Conservation (phyloP, 1,140 invertebrate species). For the Drosophila lowei region DNA sequence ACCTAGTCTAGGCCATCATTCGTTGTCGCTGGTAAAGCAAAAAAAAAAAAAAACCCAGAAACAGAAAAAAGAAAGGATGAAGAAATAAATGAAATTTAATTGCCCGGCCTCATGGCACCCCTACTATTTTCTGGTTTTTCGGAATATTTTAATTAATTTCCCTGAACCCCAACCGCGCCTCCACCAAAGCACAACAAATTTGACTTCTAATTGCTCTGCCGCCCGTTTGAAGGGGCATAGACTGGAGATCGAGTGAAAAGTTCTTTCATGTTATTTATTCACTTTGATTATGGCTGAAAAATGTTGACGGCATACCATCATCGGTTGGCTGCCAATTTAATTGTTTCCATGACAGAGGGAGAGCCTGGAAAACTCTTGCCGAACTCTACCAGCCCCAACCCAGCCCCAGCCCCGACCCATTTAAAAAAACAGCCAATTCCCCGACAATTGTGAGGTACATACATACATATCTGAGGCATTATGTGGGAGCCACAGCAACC, state of each 20-base stretch:
- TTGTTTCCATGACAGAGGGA: constrained; percentile 60
- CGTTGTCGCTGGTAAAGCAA: constrained; percentile 29
- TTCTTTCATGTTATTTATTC: constrained; percentile 76
- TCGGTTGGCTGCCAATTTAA: constrained; percentile 44
- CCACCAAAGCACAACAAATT: constrained; percentile 27
- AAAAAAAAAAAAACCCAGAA: background rate
- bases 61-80: constrained; percentile 25
- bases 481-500: background rate
- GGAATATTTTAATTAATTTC: constrained; percentile 74
- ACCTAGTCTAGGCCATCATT: constrained; percentile 41
- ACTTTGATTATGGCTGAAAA: constrained; percentile 70
- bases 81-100: constrained; percentile 50
- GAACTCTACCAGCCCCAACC: constrained; percentile 1
- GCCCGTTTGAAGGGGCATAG: constrained; percentile 17
- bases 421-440: background rate
- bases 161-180: constrained; percentile 21
- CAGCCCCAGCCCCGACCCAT: background rate
- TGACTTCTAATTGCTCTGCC: constrained; percentile 61
- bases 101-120: constrained; percentile 29
- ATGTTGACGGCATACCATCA: constrained; percentile 41
- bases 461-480: background rate
- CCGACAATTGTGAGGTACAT: constrained; percentile 4
- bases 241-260: constrained; percentile 1
- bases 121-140: constrained; percentile 31
- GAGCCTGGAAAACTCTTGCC: constrained; percentile 20